phyloP scores from a whole-genome alignment of 2,888 invertebrate genomes.

The Scaptodrosophila latifasciaeformis region DNA sequence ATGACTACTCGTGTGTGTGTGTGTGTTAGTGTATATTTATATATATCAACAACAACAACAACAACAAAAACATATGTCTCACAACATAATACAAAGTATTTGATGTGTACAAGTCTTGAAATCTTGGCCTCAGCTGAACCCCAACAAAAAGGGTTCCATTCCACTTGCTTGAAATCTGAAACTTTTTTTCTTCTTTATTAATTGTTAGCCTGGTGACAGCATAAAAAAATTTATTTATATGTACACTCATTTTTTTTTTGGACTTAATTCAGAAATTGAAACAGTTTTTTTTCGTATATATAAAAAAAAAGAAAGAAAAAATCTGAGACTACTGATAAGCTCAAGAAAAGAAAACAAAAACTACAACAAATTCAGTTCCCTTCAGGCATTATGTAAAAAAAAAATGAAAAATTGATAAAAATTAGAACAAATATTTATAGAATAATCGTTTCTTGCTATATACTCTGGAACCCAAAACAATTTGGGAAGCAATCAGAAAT shows the following conservation, averaged over 20 bases:
- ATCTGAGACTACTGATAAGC: constrained; percentile 34
- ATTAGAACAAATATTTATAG: constrained; percentile 1
- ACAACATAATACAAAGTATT: constrained; percentile 1
- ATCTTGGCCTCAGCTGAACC: constrained; percentile 65
- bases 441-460: too few relatives aligned
- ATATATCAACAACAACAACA: constrained; percentile 24
- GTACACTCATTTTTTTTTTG: constrained; percentile 7
- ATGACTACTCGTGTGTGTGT: neutral
- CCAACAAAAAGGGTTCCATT: constrained; percentile 54
- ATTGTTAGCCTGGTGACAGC: constrained; percentile 40
- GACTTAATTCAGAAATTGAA: constrained; percentile 19
- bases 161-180: constrained; percentile 21
- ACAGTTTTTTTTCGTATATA: constrained; percentile 6
- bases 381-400: constrained; percentile 4
- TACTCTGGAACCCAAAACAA: too few relatives aligned
- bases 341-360: neutral
- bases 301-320: constrained; percentile 11
- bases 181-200: constrained; percentile 22
- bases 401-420: constrained; percentile 26
- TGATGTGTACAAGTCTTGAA: constrained; percentile 10
- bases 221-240: constrained; percentile 15
- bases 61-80: neutral
- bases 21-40: constrained; percentile 1
- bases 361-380: neutral
- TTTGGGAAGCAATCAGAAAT: too few relatives aligned